Evolutionary conservation across 2,888 invertebrate genomes (phyloP), one percentile per base, ranked within the genome.

Genomic region (Euplexia lucipara): DNA sequence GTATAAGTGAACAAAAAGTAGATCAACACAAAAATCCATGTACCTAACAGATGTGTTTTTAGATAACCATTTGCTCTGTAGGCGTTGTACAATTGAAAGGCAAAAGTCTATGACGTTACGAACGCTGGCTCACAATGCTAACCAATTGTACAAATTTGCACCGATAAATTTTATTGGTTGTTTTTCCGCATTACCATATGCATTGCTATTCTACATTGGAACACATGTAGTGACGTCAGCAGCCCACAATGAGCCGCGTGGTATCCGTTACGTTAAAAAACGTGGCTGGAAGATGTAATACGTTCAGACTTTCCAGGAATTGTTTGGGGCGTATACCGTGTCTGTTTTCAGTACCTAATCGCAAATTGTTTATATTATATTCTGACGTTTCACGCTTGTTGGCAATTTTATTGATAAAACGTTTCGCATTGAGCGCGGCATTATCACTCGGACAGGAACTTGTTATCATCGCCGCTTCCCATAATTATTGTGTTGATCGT

Each of bases 401-500:
- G 54, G 65, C 66, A 72, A 75, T 75, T 73, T 79, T 75, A 78
- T 75, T 70, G 82, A 82, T 81, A 74, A 72, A 30, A 75, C 70
- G 75, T 78, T 82, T 81, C 78, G 79, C 83, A 79, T 81, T 69
- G 71, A 82, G 26, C 58, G 64, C 52, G 45, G 62, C 57, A 67
- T 82, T 87, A 88, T 85, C 86, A 66, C 39, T 64, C 34, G 67
- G 74, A 86, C 89, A 84, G 89, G 89, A 90, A 89, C 86, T 85
- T 59, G 74, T 82, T 90, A 90, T 89, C 89, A 52, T 64, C 48
- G 60, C 61, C 75, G 79, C 82, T 86, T 87, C 87, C 74, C 85
- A 80, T 75, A 5, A 73, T 70, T 78, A 68, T 59, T 64, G 60
- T 68, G 59, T 64, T 42, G 58, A 75, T 60, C 61, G 58, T 78